phyloP scores from a whole-genome alignment of 53 echinoderm and acorn worm species.

The Henricia sp. region DNA sequence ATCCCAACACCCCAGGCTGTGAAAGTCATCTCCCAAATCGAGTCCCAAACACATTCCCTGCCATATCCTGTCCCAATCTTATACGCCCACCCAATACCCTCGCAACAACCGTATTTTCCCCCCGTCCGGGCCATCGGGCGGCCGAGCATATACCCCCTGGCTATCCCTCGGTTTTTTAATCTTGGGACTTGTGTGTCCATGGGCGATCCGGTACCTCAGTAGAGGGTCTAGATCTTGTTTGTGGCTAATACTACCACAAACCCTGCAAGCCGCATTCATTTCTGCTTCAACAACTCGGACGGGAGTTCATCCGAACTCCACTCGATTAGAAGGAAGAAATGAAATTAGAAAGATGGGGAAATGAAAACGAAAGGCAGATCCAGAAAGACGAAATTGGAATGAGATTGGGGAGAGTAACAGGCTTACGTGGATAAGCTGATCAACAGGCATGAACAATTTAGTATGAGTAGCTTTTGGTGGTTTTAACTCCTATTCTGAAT shows the following conservation, averaged over 20 bases:
- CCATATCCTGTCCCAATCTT: neutral
- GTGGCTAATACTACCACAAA: slow-evolving; percentile 60
- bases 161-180: slow-evolving; percentile 58
- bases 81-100: neutral
- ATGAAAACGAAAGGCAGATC: neutral
- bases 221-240: slow-evolving; percentile 42
- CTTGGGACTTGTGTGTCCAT: neutral
- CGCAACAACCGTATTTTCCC: too few relatives aligned
- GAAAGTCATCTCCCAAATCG: slow-evolving; percentile 48
- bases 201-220: slow-evolving; percentile 35
- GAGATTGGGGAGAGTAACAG: slow-evolving; percentile 42
- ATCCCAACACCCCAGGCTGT: slow-evolving; percentile 31
- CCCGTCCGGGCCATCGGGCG: neutral
- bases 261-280: slow-evolving; percentile 57
- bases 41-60: slow-evolving; percentile 48
- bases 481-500: too few relatives aligned
- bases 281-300: slow-evolving; percentile 64
- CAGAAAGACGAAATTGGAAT: slow-evolving; percentile 5
- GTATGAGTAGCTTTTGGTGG: slow-evolving; percentile 1
- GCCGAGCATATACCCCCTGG: too few relatives aligned
- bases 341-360: neutral
- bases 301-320: slow-evolving; percentile 23
- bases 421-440: slow-evolving; percentile 28
- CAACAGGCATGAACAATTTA: slow-evolving; percentile 57
- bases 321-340: neutral